Conservation (phyloP, 2,797 vertebrate genomes). For the Tinamus major region DNA sequence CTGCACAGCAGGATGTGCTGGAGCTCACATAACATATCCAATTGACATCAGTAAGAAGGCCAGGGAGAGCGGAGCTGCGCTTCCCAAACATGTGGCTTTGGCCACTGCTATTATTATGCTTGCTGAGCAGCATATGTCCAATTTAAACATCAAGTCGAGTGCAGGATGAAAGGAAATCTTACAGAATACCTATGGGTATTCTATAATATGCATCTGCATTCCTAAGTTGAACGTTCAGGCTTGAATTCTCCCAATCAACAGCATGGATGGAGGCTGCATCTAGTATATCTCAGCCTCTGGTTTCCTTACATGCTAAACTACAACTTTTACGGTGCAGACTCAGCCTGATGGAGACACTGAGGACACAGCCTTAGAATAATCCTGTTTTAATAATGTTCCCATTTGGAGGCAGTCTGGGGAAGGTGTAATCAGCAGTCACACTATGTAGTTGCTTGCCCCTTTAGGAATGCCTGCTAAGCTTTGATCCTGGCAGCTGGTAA, state of each 20-base stretch:
- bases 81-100: background rate
- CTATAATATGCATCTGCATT: background rate
- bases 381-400: constrained; percentile 28
- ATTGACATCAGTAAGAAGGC: background rate
- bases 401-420: constrained; percentile 34
- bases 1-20: rapidly evolving
- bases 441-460: background rate
- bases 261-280: background rate
- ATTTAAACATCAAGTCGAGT: background rate
- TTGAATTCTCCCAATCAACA: background rate
- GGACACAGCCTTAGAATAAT: constrained; percentile 25
- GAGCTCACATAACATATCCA: background rate
- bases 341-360: background rate
- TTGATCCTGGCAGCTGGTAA: constrained; percentile 43
- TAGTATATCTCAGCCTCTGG: rapidly evolving
- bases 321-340: background rate
- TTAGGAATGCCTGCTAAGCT: constrained; percentile 33
- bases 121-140: background rate
- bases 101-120: rapidly evolving
- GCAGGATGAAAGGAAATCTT: background rate
- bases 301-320: background rate
- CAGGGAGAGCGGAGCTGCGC: rapidly evolving
- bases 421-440: constrained; percentile 31
- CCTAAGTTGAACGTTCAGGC: background rate
- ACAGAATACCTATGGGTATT: background rate